Conservation (phyloP, 92 coral and sea anemone genomes). For the Parazoanthus darwini region DNA sequence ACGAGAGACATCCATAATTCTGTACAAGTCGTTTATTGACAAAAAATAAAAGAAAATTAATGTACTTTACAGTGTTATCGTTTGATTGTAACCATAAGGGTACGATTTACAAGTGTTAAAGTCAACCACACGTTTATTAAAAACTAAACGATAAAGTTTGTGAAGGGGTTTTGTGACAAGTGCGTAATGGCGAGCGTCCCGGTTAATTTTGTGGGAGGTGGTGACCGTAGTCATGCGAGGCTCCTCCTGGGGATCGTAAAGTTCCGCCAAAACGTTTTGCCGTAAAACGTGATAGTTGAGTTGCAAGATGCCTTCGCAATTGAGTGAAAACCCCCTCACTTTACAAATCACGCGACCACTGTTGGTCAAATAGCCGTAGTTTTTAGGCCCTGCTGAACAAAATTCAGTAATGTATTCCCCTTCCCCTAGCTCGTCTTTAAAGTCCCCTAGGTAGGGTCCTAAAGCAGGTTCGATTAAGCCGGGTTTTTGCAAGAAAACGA, state of each 20-base stretch:
- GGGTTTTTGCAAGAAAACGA: neutral
- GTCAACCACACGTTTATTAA: neutral
- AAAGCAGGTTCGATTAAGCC: neutral
- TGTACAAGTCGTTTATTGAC: constrained; percentile 8
- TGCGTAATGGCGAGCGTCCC: too few species aligned
- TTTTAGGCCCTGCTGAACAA: constrained; percentile 13
- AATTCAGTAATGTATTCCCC: neutral
- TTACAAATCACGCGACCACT: neutral
- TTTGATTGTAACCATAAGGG: constrained; percentile 10
- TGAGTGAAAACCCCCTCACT: constrained; percentile 22
- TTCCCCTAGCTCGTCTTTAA: neutral
- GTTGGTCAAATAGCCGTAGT: neutral
- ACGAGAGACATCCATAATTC: neutral
- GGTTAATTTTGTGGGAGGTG: too few species aligned
- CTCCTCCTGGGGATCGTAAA: constrained; percentile 3
- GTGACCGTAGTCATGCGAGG: neutral
- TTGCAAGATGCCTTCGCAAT: neutral
- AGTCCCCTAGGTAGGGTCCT: neutral
- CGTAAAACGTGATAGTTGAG: constrained; percentile 3
- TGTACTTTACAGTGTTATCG: constrained; percentile 6
- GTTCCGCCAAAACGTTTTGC: constrained; percentile 8
- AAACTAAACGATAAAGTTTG: neutral
- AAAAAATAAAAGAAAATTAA: constrained; percentile 1
- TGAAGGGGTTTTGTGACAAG: neutral
- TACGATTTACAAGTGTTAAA: neutral